A percentile compares a stretch with the other conserved stretches of the same genome.
Evolutionary conservation across 2,888 invertebrate genomes (phyloP).

Genomic region (Mesorhabditis spiculigera): DNA sequence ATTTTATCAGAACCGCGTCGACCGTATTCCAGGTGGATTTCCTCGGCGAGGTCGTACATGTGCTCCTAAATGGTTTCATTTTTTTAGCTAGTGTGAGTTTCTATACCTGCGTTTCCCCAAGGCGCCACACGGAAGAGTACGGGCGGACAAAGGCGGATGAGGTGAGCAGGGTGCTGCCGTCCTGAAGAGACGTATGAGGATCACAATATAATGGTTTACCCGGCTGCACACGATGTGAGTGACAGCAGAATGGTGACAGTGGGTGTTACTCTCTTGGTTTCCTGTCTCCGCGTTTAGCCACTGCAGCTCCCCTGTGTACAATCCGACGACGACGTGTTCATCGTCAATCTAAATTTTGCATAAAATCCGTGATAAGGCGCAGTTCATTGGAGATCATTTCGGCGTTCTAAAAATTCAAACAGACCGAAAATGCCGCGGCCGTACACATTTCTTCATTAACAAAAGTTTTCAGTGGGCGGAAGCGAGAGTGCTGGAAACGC

Average conservation of each 20-base stretch:
- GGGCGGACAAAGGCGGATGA: conserved; percentile 82
- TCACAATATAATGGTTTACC: conserved; percentile 35
- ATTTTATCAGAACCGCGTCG: conserved; percentile 73
- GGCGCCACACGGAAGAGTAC: conserved; percentile 74
- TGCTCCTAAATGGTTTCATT: conserved; percentile 68
- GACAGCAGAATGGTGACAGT: conserved; percentile 83
- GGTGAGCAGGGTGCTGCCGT: conserved; percentile 77
- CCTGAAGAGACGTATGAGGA: conserved; percentile 60
- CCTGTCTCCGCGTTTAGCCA: conserved; percentile 81
- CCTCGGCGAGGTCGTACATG: conserved; percentile 64
- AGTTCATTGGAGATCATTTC: not conserved
- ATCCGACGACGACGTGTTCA: conserved; percentile 78
- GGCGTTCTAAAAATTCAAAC: not conserved
- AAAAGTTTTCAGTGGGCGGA: conserved; percentile 71
- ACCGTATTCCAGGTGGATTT: conserved; percentile 76
- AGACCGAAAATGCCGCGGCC: conserved; percentile 60
- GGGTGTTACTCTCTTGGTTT: conserved; percentile 73
- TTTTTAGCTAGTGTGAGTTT: not conserved
- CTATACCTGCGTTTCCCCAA: conserved; percentile 21
- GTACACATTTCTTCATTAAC: conserved; percentile 74
- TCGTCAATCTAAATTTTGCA: conserved; percentile 64
- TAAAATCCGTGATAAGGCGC: not conserved
- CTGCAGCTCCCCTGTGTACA: conserved; percentile 84
- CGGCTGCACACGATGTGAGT: conserved; percentile 67
- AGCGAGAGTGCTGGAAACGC: conserved; percentile 63